Evolutionary conservation across 2,113 vertebrate species (phyloP).

Genomic region (Anhinga anhinga): DNA sequence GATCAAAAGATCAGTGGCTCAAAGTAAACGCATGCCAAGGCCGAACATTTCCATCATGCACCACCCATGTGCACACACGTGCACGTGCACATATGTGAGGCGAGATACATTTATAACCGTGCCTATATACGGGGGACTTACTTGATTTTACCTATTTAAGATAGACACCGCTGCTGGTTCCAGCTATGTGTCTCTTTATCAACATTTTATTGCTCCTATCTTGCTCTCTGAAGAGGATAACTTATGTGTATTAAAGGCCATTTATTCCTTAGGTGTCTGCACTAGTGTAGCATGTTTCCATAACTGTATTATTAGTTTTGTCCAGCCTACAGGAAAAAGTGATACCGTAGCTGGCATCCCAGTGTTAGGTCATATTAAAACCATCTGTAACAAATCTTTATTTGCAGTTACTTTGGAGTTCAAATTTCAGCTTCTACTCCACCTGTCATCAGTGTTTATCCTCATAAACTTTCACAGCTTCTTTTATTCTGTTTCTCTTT

Average conservation of each 20-base stretch:
- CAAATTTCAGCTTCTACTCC: slow-evolving; percentile 70
- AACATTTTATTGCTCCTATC: fast-evolving
- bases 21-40: fast-evolving
- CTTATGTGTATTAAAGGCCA: background rate
- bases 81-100: fast-evolving
- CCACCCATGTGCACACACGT: background rate
- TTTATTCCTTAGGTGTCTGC: background rate
- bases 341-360: slow-evolving; percentile 40
- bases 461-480: slow-evolving; percentile 59
- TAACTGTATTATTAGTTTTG: slow-evolving; percentile 23
- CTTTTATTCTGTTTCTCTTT: background rate
- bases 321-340: slow-evolving; percentile 52
- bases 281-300: background rate
- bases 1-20: background rate
- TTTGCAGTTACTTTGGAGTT: slow-evolving; percentile 73
- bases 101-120: fast-evolving
- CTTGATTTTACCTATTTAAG: background rate
- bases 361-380: slow-evolving; percentile 54
- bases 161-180: fast-evolving
- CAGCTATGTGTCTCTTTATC: background rate
- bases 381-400: slow-evolving; percentile 76
- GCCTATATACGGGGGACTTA: fast-evolving
- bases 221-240: background rate
- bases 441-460: slow-evolving; percentile 75
- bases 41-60: fast-evolving